These are phyloP conservation scores for Cyanocitta stelleri DNA, from an alignment of 2,113 vertebrate species.

Conservation along the genomic window DNA sequence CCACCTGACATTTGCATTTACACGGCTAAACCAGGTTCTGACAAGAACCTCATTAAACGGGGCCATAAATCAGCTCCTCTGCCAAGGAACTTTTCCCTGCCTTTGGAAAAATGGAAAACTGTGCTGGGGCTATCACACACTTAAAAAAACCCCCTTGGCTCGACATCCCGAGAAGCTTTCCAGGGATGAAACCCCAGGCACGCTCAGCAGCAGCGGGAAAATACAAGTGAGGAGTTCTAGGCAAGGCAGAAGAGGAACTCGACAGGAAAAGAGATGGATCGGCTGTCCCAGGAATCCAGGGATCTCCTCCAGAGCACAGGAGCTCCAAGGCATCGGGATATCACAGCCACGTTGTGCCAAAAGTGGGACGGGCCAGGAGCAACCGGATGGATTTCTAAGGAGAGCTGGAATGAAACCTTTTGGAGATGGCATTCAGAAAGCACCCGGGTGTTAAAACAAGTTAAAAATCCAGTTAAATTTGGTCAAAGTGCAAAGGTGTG, in stretches of 20 bases:
- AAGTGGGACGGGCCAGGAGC: not conserved
- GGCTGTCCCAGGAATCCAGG: not conserved
- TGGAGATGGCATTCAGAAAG: not conserved
- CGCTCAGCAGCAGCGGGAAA: not conserved
- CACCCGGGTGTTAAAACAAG: not conserved
- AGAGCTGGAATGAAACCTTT: not conserved
- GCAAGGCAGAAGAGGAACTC: not conserved
- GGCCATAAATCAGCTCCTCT: slow-evolving; percentile 14
- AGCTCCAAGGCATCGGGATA: not conserved
- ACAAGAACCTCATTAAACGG: not conserved
- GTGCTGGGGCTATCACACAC: not conserved
- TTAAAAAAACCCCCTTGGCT: not conserved
- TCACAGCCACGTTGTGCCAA: not conserved
- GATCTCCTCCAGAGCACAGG: not conserved
- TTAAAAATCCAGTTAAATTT: not conserved
- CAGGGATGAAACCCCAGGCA: not conserved
- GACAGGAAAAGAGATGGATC: not conserved
- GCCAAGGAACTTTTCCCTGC: not conserved
- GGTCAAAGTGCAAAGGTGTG: not conserved
- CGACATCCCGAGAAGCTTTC: not conserved
- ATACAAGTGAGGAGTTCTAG: not conserved
- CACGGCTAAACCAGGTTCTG: not conserved
- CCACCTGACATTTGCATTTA: not conserved
- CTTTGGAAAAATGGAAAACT: not conserved
- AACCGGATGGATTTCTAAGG: not conserved